These are phyloP conservation scores for Dendronephthya gigantea DNA, from an alignment of 64 coral and sea anemone species.

Conservation along the genomic window DNA sequence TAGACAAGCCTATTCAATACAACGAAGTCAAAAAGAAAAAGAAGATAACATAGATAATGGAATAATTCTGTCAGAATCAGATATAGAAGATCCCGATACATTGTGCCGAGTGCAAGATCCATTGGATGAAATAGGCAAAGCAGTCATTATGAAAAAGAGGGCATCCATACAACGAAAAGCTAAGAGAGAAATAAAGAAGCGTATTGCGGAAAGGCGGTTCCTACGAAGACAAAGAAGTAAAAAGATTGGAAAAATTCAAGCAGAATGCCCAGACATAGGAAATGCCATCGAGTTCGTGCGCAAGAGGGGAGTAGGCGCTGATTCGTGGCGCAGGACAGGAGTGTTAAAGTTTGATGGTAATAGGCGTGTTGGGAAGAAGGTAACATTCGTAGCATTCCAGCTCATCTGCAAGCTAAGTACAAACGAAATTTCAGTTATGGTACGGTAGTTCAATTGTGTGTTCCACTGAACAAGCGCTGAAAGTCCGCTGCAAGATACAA, in stretches of 20 bases:
- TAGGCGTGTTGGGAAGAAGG: background rate
- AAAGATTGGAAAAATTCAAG: background rate
- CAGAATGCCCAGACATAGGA: background rate
- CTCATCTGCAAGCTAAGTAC: background rate
- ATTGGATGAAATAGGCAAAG: background rate
- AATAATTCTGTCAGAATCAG: background rate
- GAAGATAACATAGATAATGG: slow-evolving; percentile 11
- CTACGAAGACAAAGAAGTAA: background rate
- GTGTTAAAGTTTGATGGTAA: background rate
- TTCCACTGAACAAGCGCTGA: background rate
- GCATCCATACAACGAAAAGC: background rate
- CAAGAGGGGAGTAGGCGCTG: background rate
- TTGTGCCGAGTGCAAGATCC: background rate
- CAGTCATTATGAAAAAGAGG: background rate
- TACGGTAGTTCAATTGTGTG: background rate
- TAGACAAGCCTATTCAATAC: background rate
- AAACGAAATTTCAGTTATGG: background rate
- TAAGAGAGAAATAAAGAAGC: background rate
- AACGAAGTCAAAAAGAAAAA: background rate
- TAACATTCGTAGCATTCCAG: background rate
- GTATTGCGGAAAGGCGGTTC: background rate
- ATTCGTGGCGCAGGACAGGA: background rate
- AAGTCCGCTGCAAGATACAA: background rate
- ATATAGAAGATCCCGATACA: background rate
- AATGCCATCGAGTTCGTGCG: background rate